Evolutionary conservation across 2,888 invertebrate species (phyloP), one percentile per base, ranked within the genome.

Genomic region (Parasteatoda lunata): DNA sequence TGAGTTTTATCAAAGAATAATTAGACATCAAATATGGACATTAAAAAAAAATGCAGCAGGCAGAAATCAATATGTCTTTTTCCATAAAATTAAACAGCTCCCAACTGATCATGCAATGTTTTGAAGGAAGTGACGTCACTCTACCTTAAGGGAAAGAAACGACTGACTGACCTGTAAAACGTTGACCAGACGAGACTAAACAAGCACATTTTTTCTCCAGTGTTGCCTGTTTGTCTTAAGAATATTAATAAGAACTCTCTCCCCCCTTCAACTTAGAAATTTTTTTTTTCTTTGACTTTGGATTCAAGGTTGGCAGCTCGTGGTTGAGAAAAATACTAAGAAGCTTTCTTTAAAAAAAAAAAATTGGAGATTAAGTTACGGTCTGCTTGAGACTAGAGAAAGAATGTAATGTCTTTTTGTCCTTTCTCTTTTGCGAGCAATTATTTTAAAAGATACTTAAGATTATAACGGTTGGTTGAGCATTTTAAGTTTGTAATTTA

Each of bases 121-220:
- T 80, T 66, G 70, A 66, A 51, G 68, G 70, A 71, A 81, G 75
- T 88, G 87, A 88, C 78, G 73, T 88, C 87, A 88, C 75, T 68
- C 7, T 64, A 11, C 76, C 87, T 48, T 48, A 15, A 73, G 77
- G 83, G 78, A n/a, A 59, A 64, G 68, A 76, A 78, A 75, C 80
- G 83, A 79, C 87, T 88, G 87, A 88, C 75, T 88, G 87, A 88
- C 87, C 87, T 73, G 87, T 69, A 73, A 59, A 88, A 88, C 47
- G 72, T 77, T 88, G 75, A 76, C 83, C 87, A 83, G 80, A 79
- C 82, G 52, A 66, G 66, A 78, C 78, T 54, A 64, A 66, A 30
- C 51, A n/a, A 30, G 11, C 54, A 54, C 13, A 48, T 52, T 72
- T 8, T 49, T 30, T 30, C 30, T 30, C 30, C 30, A 30, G 30